A percentile compares a stretch with the other conserved stretches of the same genome.
Evolutionary conservation across 1,140 invertebrate species (phyloP).

Genomic region (Protaetia brevitarsis): DNA sequence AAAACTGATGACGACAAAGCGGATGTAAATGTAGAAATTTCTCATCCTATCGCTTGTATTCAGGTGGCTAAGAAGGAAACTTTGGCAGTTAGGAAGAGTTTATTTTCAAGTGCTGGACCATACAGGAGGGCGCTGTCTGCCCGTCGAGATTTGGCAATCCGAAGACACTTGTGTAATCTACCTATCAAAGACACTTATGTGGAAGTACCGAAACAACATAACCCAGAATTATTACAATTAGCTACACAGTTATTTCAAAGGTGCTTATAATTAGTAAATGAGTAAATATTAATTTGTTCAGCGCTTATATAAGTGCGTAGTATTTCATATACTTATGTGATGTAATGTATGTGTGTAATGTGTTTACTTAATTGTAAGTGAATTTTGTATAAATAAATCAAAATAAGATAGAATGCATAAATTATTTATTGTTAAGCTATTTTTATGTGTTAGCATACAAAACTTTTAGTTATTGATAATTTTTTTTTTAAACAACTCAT

Average conservation of each 20-base stretch:
- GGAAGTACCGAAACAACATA: slow-evolving; percentile 44
- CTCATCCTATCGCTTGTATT: slow-evolving; percentile 60
- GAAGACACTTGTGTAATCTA: slow-evolving; percentile 60
- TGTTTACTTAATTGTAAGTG: too few relatives aligned
- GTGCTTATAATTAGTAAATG: slow-evolving; percentile 29
- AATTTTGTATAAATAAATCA: too few relatives aligned
- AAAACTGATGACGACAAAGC: slow-evolving; percentile 31
- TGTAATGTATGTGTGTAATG: too few relatives aligned
- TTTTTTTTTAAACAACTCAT: too few relatives aligned
- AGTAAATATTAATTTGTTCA: neutral
- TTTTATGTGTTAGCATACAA: too few relatives aligned
- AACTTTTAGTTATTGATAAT: too few relatives aligned
- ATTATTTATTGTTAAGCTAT: too few relatives aligned
- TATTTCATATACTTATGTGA: too few relatives aligned
- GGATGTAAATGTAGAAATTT: slow-evolving; percentile 26
- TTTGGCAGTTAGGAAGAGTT: slow-evolving; percentile 45
- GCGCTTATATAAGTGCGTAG: too few relatives aligned
- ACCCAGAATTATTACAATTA: slow-evolving; percentile 44
- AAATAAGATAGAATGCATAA: too few relatives aligned
- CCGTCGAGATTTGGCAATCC: slow-evolving; percentile 61
- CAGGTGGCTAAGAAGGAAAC: slow-evolving; percentile 55
- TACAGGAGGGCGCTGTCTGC: slow-evolving; percentile 61
- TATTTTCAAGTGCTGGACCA: slow-evolving; percentile 53
- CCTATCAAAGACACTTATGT: slow-evolving; percentile 54
- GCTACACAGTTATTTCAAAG: slow-evolving; percentile 44